phyloP scores from a whole-genome alignment of 2,888 invertebrate genomes.

The Hyles lineata region DNA sequence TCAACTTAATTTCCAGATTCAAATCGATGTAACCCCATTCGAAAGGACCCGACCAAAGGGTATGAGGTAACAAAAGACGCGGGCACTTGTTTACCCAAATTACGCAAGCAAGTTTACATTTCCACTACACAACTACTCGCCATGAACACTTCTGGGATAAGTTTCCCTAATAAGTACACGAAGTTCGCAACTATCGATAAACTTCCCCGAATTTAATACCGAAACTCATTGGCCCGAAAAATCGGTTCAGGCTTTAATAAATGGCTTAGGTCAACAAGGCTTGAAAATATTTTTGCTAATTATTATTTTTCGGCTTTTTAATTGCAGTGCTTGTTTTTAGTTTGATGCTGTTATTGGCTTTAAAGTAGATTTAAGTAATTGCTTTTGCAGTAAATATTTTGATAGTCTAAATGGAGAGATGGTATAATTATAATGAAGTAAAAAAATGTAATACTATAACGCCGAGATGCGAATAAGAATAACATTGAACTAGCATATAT shows the following conservation, averaged over 20 bases:
- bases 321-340: background rate
- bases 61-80: conserved; percentile 16
- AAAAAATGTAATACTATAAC: too few species aligned
- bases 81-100: conserved; percentile 27
- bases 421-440: too few species aligned
- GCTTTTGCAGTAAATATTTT: background rate
- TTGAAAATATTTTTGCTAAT: background rate
- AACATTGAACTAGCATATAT: too few species aligned
- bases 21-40: background rate
- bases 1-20: background rate
- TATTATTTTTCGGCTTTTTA: background rate
- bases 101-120: conserved; percentile 25
- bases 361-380: background rate
- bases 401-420: too few species aligned
- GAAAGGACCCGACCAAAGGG: background rate
- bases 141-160: conserved; percentile 40
- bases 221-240: conserved; percentile 55
- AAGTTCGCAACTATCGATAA: conserved; percentile 52
- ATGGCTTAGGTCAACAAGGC: conserved; percentile 38
- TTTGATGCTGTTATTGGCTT: background rate
- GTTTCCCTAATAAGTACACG: conserved; percentile 52
- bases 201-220: conserved; percentile 56
- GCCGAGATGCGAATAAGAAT: too few species aligned
- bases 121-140: conserved; percentile 25
- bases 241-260: conserved; percentile 44